phyloP scores from a whole-genome alignment of 2,797 vertebrate species.

The Carduelis carduelis region DNA sequence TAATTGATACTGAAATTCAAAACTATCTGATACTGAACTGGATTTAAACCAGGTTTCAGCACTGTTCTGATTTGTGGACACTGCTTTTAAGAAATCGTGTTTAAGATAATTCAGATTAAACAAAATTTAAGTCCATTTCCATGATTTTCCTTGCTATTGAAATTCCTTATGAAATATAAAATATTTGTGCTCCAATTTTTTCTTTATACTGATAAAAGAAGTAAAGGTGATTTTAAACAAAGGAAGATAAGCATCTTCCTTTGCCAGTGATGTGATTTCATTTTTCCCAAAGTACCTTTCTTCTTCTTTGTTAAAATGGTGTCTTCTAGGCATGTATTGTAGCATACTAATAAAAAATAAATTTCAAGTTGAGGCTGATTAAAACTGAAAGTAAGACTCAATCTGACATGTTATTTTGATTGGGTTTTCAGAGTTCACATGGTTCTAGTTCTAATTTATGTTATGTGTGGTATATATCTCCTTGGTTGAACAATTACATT shows the following conservation, averaged over 20 bases:
- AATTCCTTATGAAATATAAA: background rate
- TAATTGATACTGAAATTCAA: background rate
- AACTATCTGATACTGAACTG: background rate
- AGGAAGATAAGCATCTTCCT: background rate
- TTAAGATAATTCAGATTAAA: background rate
- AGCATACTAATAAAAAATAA: conserved; percentile 23
- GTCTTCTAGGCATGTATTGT: background rate
- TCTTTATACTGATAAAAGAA: background rate
- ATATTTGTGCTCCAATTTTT: background rate
- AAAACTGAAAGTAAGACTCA: background rate
- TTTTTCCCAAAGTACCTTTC: background rate
- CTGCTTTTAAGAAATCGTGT: background rate
- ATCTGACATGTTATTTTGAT: conserved; percentile 33
- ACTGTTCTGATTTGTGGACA: background rate
- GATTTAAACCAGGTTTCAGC: background rate
- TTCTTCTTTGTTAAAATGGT: background rate
- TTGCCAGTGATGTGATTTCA: background rate
- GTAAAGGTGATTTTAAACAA: background rate
- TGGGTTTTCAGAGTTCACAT: conserved; percentile 30
- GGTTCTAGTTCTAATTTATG: conserved; percentile 32
- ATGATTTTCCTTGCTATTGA: background rate
- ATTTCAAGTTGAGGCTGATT: conserved; percentile 20
- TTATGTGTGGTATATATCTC: background rate
- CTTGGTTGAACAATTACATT: conserved; percentile 51
- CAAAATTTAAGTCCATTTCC: background rate